A percentile compares a stretch with the other conserved stretches of the same genome.
Conservation (phyloP, 30 jellyfish, hydroid and myxozoan genomes). For the Pelagia noctiluca region DNA sequence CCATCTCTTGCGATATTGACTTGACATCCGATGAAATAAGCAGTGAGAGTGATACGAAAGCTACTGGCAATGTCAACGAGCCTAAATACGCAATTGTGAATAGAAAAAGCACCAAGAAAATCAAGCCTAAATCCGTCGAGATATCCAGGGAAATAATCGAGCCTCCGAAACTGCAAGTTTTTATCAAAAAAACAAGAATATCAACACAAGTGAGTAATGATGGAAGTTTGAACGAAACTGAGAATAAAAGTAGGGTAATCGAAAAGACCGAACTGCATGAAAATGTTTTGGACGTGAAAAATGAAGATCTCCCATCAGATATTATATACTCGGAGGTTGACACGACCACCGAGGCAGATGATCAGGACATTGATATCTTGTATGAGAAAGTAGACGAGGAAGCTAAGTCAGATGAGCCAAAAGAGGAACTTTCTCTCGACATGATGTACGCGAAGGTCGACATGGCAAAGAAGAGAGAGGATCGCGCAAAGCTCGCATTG, state of each 20-base stretch:
- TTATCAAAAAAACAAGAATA: slow-evolving; percentile 25
- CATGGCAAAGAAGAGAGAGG: slow-evolving; percentile 48
- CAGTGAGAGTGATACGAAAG: too few species aligned
- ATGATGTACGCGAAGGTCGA: slow-evolving; percentile 66
- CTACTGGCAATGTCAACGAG: slow-evolving; percentile 7
- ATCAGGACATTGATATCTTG: not conserved
- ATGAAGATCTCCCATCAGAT: too few species aligned
- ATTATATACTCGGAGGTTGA: not conserved
- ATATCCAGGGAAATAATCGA: not conserved
- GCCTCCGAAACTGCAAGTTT: slow-evolving; percentile 6
- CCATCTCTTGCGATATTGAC: slow-evolving; percentile 14
- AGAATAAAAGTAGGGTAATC: not conserved
- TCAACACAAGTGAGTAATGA: slow-evolving; percentile 6
- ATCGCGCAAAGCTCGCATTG: slow-evolving; percentile 44
- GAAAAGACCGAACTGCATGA: slow-evolving; percentile 4
- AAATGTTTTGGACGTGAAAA: too few species aligned
- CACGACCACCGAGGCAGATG: not conserved
- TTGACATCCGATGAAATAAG: slow-evolving; percentile 3
- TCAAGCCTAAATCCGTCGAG: not conserved
- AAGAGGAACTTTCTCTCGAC: slow-evolving; percentile 12
- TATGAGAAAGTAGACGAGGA: not conserved
- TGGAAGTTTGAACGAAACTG: not conserved
- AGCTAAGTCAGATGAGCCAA: not conserved
- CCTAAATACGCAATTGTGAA: slow-evolving; percentile 50
- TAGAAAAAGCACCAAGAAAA: not conserved